These are phyloP conservation scores for Anthopleura xanthogrammica DNA, from an alignment of 92 coral and sea anemone genomes.

Conservation along the genomic window DNA sequence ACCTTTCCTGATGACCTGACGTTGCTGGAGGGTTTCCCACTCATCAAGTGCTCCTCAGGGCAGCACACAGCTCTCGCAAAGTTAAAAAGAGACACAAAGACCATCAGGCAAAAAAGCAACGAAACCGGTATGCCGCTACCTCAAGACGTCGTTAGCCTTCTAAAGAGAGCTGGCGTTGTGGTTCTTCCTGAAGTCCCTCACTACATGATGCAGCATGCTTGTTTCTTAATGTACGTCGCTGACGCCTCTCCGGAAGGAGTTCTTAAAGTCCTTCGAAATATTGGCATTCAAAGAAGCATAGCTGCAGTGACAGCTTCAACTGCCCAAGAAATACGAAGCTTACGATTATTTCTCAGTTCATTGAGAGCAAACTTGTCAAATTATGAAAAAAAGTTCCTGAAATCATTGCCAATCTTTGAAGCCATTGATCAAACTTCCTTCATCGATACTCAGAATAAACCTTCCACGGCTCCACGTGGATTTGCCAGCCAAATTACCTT, in stretches of 20 bases:
- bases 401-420: slow-evolving; percentile 68
- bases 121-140: slow-evolving; percentile 47
- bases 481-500: slow-evolving; percentile 5
- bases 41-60: slow-evolving; percentile 41
- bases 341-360: slow-evolving; percentile 51
- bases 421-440: slow-evolving; percentile 52
- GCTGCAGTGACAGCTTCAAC: slow-evolving; percentile 9
- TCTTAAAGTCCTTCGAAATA: slow-evolving; percentile 45
- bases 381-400: slow-evolving; percentile 41
- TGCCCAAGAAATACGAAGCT: slow-evolving; percentile 40
- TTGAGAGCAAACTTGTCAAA: slow-evolving; percentile 19
- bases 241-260: slow-evolving; percentile 73
- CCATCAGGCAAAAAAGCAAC: slow-evolving; percentile 34
- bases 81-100: slow-evolving; percentile 42
- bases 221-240: slow-evolving; percentile 58
- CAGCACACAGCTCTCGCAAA: slow-evolving; percentile 41
- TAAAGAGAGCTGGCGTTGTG: slow-evolving; percentile 56
- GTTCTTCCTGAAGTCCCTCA: slow-evolving; percentile 54
- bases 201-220: slow-evolving; percentile 54
- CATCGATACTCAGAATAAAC: slow-evolving; percentile 31
- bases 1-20: slow-evolving; percentile 52
- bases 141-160: slow-evolving; percentile 24
- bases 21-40: slow-evolving; percentile 59
- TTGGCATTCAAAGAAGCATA: slow-evolving; percentile 28
- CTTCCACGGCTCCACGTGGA: slow-evolving; percentile 52